Evolutionary conservation across 2,113 vertebrate genomes (phyloP), one percentile per base, ranked within the genome.

Genomic region (Anas platyrhynchos): DNA sequence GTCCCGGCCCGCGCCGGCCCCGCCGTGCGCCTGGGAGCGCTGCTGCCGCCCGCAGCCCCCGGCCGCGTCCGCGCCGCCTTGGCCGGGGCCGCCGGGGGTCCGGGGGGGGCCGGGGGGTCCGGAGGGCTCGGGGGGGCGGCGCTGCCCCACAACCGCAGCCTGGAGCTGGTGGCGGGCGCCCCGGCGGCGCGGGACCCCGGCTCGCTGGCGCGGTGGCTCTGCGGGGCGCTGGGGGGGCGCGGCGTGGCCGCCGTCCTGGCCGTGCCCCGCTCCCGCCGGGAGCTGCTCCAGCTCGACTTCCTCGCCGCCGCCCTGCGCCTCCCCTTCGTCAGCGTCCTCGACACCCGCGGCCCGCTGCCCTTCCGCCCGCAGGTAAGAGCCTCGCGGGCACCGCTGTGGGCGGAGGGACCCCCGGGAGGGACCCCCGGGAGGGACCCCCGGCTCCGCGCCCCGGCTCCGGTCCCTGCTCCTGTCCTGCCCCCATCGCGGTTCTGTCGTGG

Each of bases 211-310:
- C 98, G 97, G 75, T 98, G 98, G 96, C 92, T 98, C 55, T 99
- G 99, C 94, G 97, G 98, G 96, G 97, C 97, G 21, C 96, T 99
- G 94, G 98, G 96, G 91, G 98, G 96, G 59, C 98, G 98, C 61
- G 98, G 98, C 44, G 98, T 99, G 90, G 98, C 98, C 21, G 99
- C 98, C 9, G 96, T 98, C 86, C 97, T 99, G 77, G 98, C 98
- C 44, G 98, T 99, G 97, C 46, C 46, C 46, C 46, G 46, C 46
- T 46, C 46, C 46, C 98, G 98, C 27, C 98, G 98, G 41, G 98
- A 99, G 97, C 97, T 99, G 83, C 98, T 99, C 73, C 99, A 99
- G 97, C 95, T 99, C 98, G 98, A 99, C 73, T 98, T 99, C 96
- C 95, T 99, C 97, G 98, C 98, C 52, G 98, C 98, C 29, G 98